A percentile compares a stretch with the other conserved stretches of the same genome.
Evolutionary conservation across 2,113 vertebrate species (phyloP).

Genomic region (Channa maculata): DNA sequence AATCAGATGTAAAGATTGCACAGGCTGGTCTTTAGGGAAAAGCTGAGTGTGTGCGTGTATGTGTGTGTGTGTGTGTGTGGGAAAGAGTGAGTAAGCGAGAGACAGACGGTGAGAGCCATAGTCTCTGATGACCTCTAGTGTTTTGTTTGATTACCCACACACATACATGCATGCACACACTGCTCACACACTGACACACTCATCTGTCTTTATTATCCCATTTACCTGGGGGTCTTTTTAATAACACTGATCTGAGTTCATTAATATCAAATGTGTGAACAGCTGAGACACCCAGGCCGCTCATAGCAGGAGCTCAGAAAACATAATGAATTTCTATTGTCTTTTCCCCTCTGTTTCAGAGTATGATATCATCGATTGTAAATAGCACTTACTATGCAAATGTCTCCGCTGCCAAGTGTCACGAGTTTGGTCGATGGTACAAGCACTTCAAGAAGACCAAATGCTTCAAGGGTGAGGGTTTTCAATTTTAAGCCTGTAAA

Average conservation of each 20-base stretch:
- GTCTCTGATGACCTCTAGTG: constrained; percentile 73
- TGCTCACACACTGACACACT: constrained; percentile 58
- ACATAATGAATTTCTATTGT: constrained; percentile 71
- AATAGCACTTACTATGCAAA: constrained; percentile 99
- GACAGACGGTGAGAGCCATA: constrained; percentile 36
- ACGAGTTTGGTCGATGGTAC: constrained; percentile 99
- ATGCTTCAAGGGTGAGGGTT: constrained; percentile 93
- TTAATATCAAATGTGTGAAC: constrained; percentile 79
- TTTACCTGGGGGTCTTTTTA: constrained; percentile 81
- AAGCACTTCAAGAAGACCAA: constrained; percentile 99
- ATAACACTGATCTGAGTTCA: constrained; percentile 79
- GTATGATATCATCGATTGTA: constrained; percentile 99
- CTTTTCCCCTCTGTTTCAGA: constrained; percentile 73
- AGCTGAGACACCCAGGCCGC: constrained; percentile 69
- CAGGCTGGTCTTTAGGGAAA: constrained; percentile 72
- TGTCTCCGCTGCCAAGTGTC: constrained; percentile 98
- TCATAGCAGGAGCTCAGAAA: constrained; percentile 58
- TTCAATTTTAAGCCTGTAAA: constrained; percentile 25
- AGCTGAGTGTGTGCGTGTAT: constrained; percentile 35
- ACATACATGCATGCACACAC: constrained; percentile 11
- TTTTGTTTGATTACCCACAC: constrained; percentile 56
- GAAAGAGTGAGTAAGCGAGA: constrained; percentile 35
- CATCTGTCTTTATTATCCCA: constrained; percentile 78
- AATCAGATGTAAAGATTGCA: constrained; percentile 82
- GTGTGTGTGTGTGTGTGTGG: constrained; percentile 37